Conservation (phyloP, 2,888 invertebrate species). For the Epirrhoe alternata region DNA sequence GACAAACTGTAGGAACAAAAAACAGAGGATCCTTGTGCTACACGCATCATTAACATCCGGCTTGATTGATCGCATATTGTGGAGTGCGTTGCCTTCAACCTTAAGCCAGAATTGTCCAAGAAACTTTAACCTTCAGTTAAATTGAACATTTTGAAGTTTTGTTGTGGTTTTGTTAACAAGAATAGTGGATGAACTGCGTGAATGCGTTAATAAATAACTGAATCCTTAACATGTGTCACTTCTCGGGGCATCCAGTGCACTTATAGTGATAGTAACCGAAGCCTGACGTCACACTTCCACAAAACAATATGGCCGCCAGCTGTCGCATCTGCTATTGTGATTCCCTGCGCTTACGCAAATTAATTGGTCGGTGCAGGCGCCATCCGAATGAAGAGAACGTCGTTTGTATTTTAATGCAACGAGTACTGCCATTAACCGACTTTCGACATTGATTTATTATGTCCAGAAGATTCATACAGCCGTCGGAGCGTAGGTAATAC, state of each 20-base stretch:
- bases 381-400: conserved; percentile 49
- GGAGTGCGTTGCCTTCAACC: conserved; percentile 41
- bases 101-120: conserved; percentile 11
- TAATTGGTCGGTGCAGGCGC: conserved; percentile 66
- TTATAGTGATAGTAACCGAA: conserved; percentile 46
- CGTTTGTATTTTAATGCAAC: conserved; percentile 51
- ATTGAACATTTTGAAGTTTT: no score
- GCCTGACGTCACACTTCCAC: conserved; percentile 60
- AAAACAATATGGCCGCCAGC: conserved; percentile 67
- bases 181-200: not conserved
- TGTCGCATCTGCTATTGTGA: conserved; percentile 75
- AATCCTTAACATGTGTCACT: conserved; percentile 44
- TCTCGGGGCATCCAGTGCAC: conserved; percentile 23
- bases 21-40: conserved; percentile 38
- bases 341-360: conserved; percentile 68
- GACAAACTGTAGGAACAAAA: conserved; percentile 34
- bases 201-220: not conserved
- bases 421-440: conserved; percentile 44
- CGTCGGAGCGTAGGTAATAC: not conserved
- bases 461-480: conserved; percentile 6
- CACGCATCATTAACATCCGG: conserved; percentile 41
- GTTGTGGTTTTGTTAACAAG: no score
- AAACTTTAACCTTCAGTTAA: conserved; percentile 2
- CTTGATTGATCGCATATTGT: conserved; percentile 38
- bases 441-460: conserved; percentile 50